Evolutionary conservation across 2,113 vertebrate species (phyloP).

Genomic region (Entelurus aequoreus): DNA sequence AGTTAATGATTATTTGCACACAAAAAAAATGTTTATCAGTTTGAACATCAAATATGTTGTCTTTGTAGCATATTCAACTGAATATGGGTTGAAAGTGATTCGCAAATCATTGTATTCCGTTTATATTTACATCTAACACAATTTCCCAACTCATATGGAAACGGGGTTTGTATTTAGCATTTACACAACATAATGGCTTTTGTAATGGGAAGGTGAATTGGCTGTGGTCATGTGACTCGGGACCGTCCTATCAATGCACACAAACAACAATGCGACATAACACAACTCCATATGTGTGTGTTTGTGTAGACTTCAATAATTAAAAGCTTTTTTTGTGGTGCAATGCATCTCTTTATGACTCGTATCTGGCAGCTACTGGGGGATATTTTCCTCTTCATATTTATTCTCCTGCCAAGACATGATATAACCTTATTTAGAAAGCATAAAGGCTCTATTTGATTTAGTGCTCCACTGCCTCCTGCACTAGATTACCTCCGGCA

Average conservation of each 20-base stretch:
- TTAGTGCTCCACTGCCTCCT: constrained; percentile 29
- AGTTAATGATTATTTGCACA: too few species aligned
- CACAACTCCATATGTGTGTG: constrained; percentile 18
- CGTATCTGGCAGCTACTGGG: constrained; percentile 32
- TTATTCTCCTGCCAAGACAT: constrained; percentile 33
- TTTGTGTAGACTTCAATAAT: constrained; percentile 35
- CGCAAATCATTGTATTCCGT: too few species aligned
- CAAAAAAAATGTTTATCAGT: too few species aligned
- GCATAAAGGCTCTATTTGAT: constrained; percentile 29
- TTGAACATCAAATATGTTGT: too few species aligned
- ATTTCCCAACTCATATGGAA: too few species aligned
- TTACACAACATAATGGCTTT: too few species aligned
- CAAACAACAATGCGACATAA: constrained; percentile 27
- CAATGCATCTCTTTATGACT: constrained; percentile 41
- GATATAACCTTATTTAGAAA: constrained; percentile 39
- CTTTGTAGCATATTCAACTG: too few species aligned
- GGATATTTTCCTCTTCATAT: constrained; percentile 37
- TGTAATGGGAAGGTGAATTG: too few species aligned
- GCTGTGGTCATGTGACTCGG: not conserved
- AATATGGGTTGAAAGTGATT: too few species aligned
- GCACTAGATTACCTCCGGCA: constrained; percentile 32
- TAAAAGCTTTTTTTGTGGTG: constrained; percentile 32
- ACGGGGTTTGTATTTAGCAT: too few species aligned
- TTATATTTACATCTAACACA: too few species aligned
- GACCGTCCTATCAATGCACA: constrained; percentile 1